Percentiles rank a stretch among this genome's conserved stretches.
These are phyloP conservation scores for Sylvicola cinctus DNA, from an alignment of 2,888 invertebrate genomes.

Conservation along the genomic window DNA sequence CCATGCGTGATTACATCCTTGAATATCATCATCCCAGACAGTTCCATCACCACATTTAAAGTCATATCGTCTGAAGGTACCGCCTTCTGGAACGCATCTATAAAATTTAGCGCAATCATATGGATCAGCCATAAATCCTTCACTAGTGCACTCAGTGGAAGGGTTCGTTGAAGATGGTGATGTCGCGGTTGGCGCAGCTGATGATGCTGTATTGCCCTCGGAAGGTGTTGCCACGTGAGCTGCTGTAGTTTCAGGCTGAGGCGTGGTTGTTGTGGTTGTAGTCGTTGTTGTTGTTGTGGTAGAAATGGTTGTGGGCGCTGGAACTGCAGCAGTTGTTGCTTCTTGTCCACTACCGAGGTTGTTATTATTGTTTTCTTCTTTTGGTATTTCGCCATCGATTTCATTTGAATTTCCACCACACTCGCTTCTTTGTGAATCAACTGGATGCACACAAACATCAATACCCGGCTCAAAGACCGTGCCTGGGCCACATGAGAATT, in stretches of 20 bases:
- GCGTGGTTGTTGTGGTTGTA: slow-evolving; percentile 11
- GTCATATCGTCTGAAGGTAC: slow-evolving; percentile 32
- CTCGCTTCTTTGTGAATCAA: slow-evolving; percentile 42
- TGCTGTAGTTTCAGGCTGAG: slow-evolving; percentile 6
- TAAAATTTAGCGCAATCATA: slow-evolving; percentile 54
- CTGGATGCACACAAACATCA: slow-evolving; percentile 48
- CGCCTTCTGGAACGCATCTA: slow-evolving; percentile 46
- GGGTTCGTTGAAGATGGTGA: slow-evolving; percentile 2
- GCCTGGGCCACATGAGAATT: slow-evolving; percentile 52
- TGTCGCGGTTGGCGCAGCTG: slow-evolving; percentile 6
- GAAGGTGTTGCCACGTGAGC: slow-evolving; percentile 8
- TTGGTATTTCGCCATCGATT: slow-evolving; percentile 10
- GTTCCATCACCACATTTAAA: slow-evolving; percentile 47
- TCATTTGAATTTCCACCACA: slow-evolving; percentile 32
- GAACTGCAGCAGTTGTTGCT: slow-evolving; percentile 5
- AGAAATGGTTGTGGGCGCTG: slow-evolving; percentile 8
- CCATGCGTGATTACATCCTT: slow-evolving; percentile 52
- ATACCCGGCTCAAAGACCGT: slow-evolving; percentile 51
- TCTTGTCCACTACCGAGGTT: not conserved
- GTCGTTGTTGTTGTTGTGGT: slow-evolving; percentile 6
- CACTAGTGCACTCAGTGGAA: slow-evolving; percentile 15
- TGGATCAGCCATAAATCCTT: slow-evolving; percentile 50
- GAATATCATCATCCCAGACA: slow-evolving; percentile 47
- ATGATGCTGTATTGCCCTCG: slow-evolving; percentile 8
- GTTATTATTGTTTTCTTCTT: not conserved